These are phyloP conservation scores for Axis porcinus DNA, from an alignment of 2,113 vertebrate genomes.

Conservation along the genomic window DNA sequence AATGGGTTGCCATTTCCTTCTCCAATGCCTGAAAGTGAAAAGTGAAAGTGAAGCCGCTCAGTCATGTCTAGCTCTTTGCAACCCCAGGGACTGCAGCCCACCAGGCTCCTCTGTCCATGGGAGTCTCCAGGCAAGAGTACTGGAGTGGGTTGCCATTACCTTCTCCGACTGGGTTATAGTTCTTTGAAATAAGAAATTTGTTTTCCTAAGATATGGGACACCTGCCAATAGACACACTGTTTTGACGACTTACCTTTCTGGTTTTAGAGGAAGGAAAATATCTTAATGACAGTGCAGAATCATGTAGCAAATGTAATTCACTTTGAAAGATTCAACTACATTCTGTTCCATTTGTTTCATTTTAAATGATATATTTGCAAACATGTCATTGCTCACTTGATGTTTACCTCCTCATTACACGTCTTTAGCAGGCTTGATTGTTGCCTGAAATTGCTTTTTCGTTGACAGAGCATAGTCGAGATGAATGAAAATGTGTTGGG, in stretches of 20 bases:
- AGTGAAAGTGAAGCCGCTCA: neutral
- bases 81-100: neutral
- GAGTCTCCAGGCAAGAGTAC: neutral
- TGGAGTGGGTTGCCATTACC: neutral
- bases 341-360: neutral
- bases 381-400: neutral
- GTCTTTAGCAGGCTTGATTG: neutral
- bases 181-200: slow-evolving; percentile 16
- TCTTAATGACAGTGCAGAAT: neutral
- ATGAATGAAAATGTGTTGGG: neutral
- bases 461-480: neutral
- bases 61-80: fast-evolving
- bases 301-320: neutral
- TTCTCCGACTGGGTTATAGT: neutral
- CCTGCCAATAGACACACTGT: neutral
- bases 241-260: neutral
- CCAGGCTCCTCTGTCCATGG: neutral
- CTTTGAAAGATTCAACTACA: neutral
- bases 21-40: neutral
- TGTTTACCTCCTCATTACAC: neutral
- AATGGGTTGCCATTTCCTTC: neutral
- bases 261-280: neutral
- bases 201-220: neutral
- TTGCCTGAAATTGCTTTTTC: neutral
- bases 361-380: slow-evolving; percentile 29